Percentiles rank a stretch among this genome's conserved stretches.
These are phyloP conservation scores for Apamea epomidion DNA, from an alignment of 2,888 invertebrate genomes.

Conservation along the genomic window DNA sequence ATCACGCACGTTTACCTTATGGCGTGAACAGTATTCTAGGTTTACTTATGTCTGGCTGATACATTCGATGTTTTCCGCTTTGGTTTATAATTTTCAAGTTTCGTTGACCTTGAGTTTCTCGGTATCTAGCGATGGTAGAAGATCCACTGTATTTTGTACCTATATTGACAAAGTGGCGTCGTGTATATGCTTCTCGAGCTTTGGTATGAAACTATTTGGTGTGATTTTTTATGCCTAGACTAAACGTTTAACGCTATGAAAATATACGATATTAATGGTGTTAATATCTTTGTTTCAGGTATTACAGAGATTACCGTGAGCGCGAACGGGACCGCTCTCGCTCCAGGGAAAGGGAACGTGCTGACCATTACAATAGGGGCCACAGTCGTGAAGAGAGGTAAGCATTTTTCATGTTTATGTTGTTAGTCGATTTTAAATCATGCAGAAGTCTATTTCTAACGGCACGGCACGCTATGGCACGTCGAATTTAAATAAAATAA, in stretches of 20 bases:
- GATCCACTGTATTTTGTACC: slow-evolving; percentile 31
- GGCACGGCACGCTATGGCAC: background rate
- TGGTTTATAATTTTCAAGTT: slow-evolving; percentile 36
- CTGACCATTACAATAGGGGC: slow-evolving; percentile 93
- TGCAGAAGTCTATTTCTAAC: background rate
- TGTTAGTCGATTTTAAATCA: background rate
- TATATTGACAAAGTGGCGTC: slow-evolving; percentile 23
- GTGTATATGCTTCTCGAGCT: slow-evolving; percentile 42
- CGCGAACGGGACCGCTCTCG: slow-evolving; percentile 94
- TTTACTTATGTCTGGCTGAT: slow-evolving; percentile 29
- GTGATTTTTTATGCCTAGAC: slow-evolving; percentile 22
- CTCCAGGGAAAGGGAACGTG: slow-evolving; percentile 93
- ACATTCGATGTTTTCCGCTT: slow-evolving; percentile 38
- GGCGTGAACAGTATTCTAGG: slow-evolving; percentile 49
- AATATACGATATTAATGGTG: slow-evolving; percentile 7
- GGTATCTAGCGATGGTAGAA: slow-evolving; percentile 41
- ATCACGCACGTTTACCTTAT: slow-evolving; percentile 54
- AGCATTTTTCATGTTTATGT: slow-evolving; percentile 54
- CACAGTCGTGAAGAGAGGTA: slow-evolving; percentile 95
- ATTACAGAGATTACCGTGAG: slow-evolving; percentile 91
- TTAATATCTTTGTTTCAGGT: slow-evolving; percentile 78
- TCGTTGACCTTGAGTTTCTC: slow-evolving; percentile 17
- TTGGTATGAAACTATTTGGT: slow-evolving; percentile 32
- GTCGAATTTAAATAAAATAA: background rate
- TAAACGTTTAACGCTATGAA: background rate